phyloP scores from a whole-genome alignment of 2,888 invertebrate genomes.

The Agrilus mali region DNA sequence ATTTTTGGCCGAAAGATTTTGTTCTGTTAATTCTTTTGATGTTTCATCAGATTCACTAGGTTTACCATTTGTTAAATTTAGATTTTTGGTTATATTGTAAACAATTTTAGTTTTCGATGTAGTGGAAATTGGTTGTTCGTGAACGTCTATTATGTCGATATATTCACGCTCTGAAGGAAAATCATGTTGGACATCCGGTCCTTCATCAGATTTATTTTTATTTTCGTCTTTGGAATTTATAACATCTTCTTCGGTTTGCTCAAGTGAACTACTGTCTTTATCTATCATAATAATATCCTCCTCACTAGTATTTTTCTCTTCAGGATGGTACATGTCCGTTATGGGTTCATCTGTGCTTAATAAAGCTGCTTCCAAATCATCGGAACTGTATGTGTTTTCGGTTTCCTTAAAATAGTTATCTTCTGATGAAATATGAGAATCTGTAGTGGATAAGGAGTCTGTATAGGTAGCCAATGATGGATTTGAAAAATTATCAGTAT shows the following conservation, averaged over 20 bases:
- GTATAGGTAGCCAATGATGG: too few relatives aligned
- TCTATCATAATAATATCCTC: slow-evolving; percentile 10
- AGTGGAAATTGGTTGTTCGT: slow-evolving; percentile 20
- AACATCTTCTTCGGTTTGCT: slow-evolving; percentile 4
- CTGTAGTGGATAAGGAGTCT: too few relatives aligned
- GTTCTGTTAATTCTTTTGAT: slow-evolving; percentile 27
- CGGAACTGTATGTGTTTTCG: neutral
- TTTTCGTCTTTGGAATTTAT: slow-evolving; percentile 3
- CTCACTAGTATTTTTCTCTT: neutral
- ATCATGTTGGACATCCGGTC: slow-evolving; percentile 32
- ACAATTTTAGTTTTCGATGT: slow-evolving; percentile 23
- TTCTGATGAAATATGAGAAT: too few relatives aligned
- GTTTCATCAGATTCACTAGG: slow-evolving; percentile 8
- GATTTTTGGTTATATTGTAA: slow-evolving; percentile 14
- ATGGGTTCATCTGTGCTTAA: too few relatives aligned
- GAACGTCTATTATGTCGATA: slow-evolving; percentile 36
- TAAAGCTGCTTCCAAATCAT: neutral
- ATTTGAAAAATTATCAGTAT: neutral
- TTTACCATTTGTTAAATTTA: neutral
- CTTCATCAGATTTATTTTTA: slow-evolving; percentile 13
- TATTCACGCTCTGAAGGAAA: slow-evolving; percentile 33
- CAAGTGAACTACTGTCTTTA: slow-evolving; percentile 7
- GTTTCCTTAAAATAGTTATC: too few relatives aligned
- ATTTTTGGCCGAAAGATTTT: slow-evolving; percentile 18
- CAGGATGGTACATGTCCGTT: too few relatives aligned